A percentile compares a stretch with the other conserved stretches of the same genome.
These are phyloP conservation scores for human (Homo sapiens) DNA, from an alignment of 2,113 vertebrate species.

Conservation along the genomic window DNA sequence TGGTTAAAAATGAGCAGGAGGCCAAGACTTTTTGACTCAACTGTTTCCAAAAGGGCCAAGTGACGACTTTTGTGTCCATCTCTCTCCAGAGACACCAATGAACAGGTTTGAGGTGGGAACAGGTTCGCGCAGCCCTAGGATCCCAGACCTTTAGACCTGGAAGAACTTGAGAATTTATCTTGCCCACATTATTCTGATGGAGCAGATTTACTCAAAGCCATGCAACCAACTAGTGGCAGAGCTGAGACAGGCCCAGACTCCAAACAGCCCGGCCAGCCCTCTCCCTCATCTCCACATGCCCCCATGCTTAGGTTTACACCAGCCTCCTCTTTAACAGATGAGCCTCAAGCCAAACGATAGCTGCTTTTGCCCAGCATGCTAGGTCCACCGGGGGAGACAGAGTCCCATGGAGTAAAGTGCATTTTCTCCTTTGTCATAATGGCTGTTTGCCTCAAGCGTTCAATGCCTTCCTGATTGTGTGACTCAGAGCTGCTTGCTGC, in stretches of 20 bases:
- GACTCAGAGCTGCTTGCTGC: background rate
- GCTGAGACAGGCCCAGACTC: background rate
- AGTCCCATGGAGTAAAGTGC: background rate
- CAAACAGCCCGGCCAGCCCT: background rate
- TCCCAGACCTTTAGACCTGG: background rate
- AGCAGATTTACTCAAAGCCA: background rate
- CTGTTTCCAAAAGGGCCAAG: background rate
- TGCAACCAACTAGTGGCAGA: background rate
- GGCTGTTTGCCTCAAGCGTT: background rate
- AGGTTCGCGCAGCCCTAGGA: background rate
- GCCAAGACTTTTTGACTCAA: background rate
- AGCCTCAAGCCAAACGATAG: background rate
- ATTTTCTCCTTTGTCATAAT: background rate
- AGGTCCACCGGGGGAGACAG: background rate
- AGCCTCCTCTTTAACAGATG: background rate
- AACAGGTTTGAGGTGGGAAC: background rate
- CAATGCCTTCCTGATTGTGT: background rate
- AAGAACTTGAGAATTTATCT: background rate
- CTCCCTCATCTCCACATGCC: background rate
- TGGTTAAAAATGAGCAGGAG: background rate
- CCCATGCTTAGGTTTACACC: background rate
- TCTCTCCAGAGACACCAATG: background rate
- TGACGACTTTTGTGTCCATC: background rate
- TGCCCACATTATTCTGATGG: background rate
- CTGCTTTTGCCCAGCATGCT: background rate